Evolutionary conservation across 2,113 vertebrate genomes (phyloP).

Genomic region (Syngnathoides biaculeatus): DNA sequence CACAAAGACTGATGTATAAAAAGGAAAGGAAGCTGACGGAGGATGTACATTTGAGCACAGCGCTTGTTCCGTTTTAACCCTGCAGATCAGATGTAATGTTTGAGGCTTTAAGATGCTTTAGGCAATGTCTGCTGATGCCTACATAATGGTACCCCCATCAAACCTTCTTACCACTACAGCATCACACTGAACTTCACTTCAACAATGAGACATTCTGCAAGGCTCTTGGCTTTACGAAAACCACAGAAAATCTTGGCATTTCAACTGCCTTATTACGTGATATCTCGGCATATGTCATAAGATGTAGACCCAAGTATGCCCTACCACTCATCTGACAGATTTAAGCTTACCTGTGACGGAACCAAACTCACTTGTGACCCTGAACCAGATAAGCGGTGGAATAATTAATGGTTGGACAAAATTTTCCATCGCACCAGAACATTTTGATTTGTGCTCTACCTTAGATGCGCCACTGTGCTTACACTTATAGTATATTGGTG

Average conservation of each 20-base stretch:
- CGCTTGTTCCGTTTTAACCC: constrained; percentile 54
- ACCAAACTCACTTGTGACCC: neutral
- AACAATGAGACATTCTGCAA: neutral
- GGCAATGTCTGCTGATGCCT: constrained; percentile 43
- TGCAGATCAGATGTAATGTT: constrained; percentile 53
- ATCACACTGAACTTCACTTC: constrained; percentile 7
- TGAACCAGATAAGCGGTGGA: neutral
- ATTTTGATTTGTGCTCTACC: neutral
- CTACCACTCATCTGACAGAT: neutral
- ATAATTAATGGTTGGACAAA: neutral
- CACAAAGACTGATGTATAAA: constrained; percentile 13
- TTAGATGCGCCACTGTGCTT: neutral
- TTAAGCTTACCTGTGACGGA: neutral
- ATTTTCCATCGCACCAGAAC: neutral
- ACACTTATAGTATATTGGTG: neutral
- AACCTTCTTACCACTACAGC: neutral
- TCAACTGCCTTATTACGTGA: neutral
- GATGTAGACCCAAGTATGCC: neutral
- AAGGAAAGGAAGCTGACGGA: constrained; percentile 10
- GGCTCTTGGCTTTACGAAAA: neutral
- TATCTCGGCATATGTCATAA: neutral
- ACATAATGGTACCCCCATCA: constrained; percentile 26
- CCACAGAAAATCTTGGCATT: neutral
- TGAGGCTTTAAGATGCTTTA: constrained; percentile 52
- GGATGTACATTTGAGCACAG: constrained; percentile 33